Percentiles rank a stretch among this genome's conserved stretches.
Conservation (phyloP, 2,888 invertebrate species). For the Lathronympha strigana region DNA sequence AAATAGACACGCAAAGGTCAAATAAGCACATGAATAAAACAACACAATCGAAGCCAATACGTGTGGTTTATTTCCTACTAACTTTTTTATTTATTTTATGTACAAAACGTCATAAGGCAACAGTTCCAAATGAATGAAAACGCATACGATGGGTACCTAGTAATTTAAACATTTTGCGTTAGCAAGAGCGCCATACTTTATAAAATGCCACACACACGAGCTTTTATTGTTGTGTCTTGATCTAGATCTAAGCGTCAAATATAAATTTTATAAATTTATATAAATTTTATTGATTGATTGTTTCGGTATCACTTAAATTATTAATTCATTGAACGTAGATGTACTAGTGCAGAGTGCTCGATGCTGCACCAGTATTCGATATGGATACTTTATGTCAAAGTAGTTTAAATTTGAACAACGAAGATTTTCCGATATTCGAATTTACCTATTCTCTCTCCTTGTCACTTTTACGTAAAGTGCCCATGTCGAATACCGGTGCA, state of each 20-base stretch:
- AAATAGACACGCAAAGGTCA: conserved; percentile 22
- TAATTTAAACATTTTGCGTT: conserved; percentile 55
- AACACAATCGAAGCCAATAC: conserved; percentile 75
- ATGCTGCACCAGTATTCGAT: too few species aligned
- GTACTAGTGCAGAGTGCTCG: too few species aligned
- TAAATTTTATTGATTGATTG: too few species aligned
- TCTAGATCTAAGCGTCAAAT: neutral
- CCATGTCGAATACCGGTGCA: too few species aligned
- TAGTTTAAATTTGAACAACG: too few species aligned
- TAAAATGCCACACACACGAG: conserved; percentile 44
- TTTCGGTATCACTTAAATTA: too few species aligned
- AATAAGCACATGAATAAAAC: conserved; percentile 60
- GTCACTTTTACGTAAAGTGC: too few species aligned
- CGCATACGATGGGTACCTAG: conserved; percentile 61
- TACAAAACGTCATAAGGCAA: conserved; percentile 84
- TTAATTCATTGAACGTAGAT: too few species aligned
- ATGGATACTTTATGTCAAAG: too few species aligned
- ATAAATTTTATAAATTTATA: too few species aligned
- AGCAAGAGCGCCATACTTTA: conserved; percentile 60
- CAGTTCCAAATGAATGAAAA: conserved; percentile 78
- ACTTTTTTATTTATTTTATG: conserved; percentile 77
- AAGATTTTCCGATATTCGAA: too few species aligned
- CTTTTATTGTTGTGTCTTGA: conserved; percentile 16
- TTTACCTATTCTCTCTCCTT: too few species aligned
- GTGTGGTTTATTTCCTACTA: conserved; percentile 80